Conservation (phyloP, 2,888 invertebrate species). For the Meliscaeva auricollis region DNA sequence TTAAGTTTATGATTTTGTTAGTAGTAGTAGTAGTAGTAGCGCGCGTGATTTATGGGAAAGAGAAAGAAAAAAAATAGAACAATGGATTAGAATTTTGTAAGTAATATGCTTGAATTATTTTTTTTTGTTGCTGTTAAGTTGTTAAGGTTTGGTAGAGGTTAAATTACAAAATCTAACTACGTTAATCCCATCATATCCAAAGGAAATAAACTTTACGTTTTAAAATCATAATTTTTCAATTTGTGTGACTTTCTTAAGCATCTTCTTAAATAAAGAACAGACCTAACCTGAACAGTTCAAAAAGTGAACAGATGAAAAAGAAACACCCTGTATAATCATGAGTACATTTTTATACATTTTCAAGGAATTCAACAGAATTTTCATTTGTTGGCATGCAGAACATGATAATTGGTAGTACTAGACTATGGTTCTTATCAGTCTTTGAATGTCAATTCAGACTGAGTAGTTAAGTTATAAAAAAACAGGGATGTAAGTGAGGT, state of each 20-base stretch:
- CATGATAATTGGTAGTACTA: no score
- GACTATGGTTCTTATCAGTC: no score
- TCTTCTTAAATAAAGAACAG: no score
- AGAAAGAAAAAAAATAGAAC: conserved; percentile 77
- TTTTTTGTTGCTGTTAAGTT: conserved; percentile 31
- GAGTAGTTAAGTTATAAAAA: no score
- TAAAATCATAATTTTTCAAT: not conserved
- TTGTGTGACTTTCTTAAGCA: not conserved
- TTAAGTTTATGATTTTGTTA: conserved; percentile 65
- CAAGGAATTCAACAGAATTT: no score
- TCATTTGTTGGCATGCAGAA: no score
- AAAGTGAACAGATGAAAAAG: no score
- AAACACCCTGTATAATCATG: no score
- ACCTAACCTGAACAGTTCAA: no score
- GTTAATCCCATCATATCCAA: conserved; percentile 3
- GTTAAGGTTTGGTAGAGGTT: conserved; percentile 46
- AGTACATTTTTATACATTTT: no score
- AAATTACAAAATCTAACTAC: conserved; percentile 45
- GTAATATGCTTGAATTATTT: conserved; percentile 56
- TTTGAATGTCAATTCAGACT: no score
- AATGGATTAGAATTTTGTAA: conserved; percentile 75
- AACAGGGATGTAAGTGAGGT: no score
- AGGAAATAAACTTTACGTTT: not conserved
- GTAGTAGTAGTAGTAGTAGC: conserved; percentile 74
- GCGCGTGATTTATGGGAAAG: conserved; percentile 76